phyloP scores from a whole-genome alignment of 2,113 vertebrate species.

The Cochlearius cochlearius region DNA sequence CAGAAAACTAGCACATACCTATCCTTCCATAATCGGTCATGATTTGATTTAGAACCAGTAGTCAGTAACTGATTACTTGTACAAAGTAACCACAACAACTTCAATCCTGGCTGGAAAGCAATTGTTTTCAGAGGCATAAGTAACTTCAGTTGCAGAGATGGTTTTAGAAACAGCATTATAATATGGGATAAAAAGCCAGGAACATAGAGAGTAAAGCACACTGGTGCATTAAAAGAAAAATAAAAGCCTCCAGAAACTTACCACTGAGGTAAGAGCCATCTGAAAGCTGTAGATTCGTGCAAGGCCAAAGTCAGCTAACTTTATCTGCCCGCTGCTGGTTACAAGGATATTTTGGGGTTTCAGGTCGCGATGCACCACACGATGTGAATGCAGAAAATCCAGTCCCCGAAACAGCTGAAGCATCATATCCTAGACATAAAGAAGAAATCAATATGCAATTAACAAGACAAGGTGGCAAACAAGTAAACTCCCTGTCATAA shows the following conservation, averaged over 20 bases:
- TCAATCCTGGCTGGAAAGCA: not conserved
- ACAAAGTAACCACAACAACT: not conserved
- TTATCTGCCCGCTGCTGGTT: constrained; percentile 95
- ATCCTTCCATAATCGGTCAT: not conserved
- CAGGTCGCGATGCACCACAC: constrained; percentile 96
- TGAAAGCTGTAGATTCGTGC: constrained; percentile 99
- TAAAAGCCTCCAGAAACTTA: constrained; percentile 73
- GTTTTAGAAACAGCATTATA: not conserved
- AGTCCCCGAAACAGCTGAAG: constrained; percentile 94
- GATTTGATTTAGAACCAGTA: not conserved
- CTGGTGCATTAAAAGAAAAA: not conserved
- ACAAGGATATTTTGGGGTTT: constrained; percentile 98
- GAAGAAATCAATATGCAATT: not conserved
- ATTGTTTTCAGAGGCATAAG: not conserved
- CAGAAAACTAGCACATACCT: not conserved
- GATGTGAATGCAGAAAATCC: constrained; percentile 97
- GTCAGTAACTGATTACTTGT: not conserved
- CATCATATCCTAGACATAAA: constrained; percentile 91
- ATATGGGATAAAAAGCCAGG: not conserved
- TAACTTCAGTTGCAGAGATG: not conserved
- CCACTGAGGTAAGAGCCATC: constrained; percentile 99
- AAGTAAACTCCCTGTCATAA: not conserved
- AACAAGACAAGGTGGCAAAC: not conserved
- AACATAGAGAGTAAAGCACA: not conserved
- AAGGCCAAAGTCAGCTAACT: constrained; percentile 94